Conservation (phyloP, 92 coral and sea anemone genomes). For the Pocillopora meandrina region DNA sequence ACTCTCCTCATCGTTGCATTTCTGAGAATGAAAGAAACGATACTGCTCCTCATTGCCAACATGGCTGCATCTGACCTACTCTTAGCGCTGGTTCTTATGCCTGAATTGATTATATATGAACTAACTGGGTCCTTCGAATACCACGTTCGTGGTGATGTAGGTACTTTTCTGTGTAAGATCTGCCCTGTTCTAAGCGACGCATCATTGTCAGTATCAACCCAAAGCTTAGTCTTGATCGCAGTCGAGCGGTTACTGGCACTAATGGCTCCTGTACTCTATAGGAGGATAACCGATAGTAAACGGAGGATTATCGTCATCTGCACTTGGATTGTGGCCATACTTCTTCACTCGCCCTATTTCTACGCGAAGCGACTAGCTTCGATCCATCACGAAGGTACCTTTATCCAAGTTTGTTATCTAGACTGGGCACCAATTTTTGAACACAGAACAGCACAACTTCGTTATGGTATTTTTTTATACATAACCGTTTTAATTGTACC, state of each 20-base stretch:
- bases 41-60: conserved; percentile 33
- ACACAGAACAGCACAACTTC: background rate
- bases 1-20: conserved; percentile 5
- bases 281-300: conserved; percentile 5
- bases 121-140: background rate
- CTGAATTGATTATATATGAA: background rate
- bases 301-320: conserved; percentile 15
- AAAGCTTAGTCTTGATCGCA: conserved; percentile 22
- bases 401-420: background rate
- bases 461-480: background rate
- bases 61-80: conserved; percentile 38
- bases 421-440: background rate
- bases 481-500: conserved; percentile 9
- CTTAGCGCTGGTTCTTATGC: background rate
- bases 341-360: conserved; percentile 25
- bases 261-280: background rate
- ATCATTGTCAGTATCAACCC: conserved; percentile 22
- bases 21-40: conserved; percentile 4
- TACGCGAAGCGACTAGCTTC: background rate
- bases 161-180: conserved; percentile 23
- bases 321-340: conserved; percentile 21
- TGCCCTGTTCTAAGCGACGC: conserved; percentile 12
- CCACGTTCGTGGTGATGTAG: conserved; percentile 5
- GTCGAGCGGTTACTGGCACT: conserved; percentile 25
- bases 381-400: background rate